These are phyloP conservation scores for Dipodomys stephensi DNA, from an alignment of 2,113 vertebrate genomes.

Conservation along the genomic window DNA sequence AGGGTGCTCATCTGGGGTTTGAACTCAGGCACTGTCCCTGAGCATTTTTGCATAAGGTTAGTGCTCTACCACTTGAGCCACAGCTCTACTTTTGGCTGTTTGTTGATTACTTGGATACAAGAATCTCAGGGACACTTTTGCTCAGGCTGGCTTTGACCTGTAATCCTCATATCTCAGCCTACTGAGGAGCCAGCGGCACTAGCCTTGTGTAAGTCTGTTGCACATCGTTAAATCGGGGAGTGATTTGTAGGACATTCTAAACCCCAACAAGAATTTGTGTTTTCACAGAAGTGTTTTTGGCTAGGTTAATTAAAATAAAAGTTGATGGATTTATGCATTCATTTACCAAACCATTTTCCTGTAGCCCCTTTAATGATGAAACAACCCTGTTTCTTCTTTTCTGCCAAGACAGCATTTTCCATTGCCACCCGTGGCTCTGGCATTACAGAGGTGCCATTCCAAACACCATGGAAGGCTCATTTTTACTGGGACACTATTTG, in stretches of 20 bases:
- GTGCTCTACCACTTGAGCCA: too few species aligned
- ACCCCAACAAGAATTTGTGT: conserved; percentile 72
- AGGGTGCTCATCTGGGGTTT: too few species aligned
- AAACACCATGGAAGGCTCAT: conserved; percentile 79
- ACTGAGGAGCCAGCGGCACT: too few species aligned
- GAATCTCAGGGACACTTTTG: too few species aligned
- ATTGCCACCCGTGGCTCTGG: conserved; percentile 73
- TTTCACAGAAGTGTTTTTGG: conserved; percentile 79
- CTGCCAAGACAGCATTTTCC: conserved; percentile 83
- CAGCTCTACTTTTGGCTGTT: too few species aligned
- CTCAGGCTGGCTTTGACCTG: too few species aligned
- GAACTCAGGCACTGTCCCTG: too few species aligned
- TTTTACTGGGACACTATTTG: conserved; percentile 80
- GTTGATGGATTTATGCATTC: conserved; percentile 84
- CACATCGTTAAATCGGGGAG: conserved; percentile 78
- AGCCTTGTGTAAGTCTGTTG: conserved; percentile 39
- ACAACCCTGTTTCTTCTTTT: conserved; percentile 53
- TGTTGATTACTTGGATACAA: too few species aligned
- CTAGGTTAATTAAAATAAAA: conserved; percentile 85
- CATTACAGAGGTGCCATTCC: conserved; percentile 80
- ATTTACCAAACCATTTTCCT: conserved; percentile 83
- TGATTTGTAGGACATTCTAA: conserved; percentile 83
- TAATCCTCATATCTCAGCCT: too few species aligned
- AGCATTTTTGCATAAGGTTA: too few species aligned
- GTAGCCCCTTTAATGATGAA: conserved; percentile 81